Evolutionary conservation across 2,888 invertebrate genomes (phyloP).

Genomic region (Agrochola lychnidis): DNA sequence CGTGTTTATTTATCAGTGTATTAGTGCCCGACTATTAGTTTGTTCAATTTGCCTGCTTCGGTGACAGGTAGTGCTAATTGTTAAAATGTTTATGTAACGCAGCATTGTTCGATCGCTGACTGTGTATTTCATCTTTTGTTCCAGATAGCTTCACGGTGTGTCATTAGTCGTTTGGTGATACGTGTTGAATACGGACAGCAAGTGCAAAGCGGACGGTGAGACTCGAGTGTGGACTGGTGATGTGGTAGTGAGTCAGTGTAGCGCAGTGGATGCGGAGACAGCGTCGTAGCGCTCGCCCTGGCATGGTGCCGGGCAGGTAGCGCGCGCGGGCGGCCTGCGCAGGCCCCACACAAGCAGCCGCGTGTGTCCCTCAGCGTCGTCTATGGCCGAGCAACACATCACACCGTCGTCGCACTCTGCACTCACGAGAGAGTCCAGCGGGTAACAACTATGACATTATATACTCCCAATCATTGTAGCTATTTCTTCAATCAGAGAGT

Average conservation of each 20-base stretch:
- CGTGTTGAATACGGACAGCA: conserved; percentile 69
- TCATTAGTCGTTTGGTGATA: conserved; percentile 72
- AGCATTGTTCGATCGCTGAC: conserved; percentile 85
- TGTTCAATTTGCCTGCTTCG: conserved; percentile 66
- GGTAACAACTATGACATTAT: conserved; percentile 74
- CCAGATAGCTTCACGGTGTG: conserved; percentile 83
- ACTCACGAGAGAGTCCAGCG: conserved; percentile 93
- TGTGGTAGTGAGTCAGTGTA: conserved; percentile 74
- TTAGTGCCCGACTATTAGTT: conserved; percentile 48
- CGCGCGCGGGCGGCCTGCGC: conserved; percentile 91
- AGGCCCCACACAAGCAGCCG: conserved; percentile 90
- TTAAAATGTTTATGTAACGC: conserved; percentile 89
- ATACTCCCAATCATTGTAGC: background rate
- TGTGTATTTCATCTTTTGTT: conserved; percentile 86
- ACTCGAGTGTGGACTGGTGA: conserved; percentile 72
- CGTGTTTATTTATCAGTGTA: conserved; percentile 58
- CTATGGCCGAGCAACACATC: conserved; percentile 97
- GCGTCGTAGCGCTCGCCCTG: conserved; percentile 86
- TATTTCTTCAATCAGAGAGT: background rate
- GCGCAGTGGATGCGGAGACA: conserved; percentile 84
- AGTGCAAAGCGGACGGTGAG: conserved; percentile 70
- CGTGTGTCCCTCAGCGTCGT: conserved; percentile 94
- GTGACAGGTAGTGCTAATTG: conserved; percentile 82
- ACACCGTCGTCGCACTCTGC: conserved; percentile 93
- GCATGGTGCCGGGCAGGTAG: conserved; percentile 91